Evolutionary conservation across 2,888 invertebrate genomes (phyloP).

Genomic region (Teleiodes luculella): DNA sequence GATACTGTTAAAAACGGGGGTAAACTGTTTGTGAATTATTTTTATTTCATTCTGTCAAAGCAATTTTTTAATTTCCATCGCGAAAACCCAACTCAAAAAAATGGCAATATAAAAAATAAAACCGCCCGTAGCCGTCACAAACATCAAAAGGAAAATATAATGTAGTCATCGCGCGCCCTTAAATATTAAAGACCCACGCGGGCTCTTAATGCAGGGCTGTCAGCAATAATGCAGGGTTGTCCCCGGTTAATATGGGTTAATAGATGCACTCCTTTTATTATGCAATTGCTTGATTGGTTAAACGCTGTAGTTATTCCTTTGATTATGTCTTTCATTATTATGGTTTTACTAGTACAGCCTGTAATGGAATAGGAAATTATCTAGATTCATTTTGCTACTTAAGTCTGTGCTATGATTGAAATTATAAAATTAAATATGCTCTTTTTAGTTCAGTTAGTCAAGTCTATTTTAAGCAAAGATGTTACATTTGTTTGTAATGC

Average conservation of each 20-base stretch:
- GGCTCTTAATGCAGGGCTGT: not conserved
- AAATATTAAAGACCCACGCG: not conserved
- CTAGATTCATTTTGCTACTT: no score
- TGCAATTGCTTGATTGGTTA: not conserved
- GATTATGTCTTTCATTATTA: not conserved
- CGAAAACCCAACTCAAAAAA: not conserved
- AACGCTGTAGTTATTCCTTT: not conserved
- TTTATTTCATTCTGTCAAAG: not conserved
- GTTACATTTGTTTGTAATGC: no score
- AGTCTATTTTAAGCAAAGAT: no score
- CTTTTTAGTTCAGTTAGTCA: no score
- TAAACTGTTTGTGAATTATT: no score
- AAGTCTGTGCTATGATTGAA: no score
- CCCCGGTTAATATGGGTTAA: constrained; percentile 63
- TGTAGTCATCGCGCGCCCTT: constrained; percentile 33
- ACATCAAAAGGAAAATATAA: constrained; percentile 75
- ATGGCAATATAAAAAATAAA: not conserved
- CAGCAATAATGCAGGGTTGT: not conserved
- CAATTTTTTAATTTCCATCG: not conserved
- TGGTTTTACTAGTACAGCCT: not conserved
- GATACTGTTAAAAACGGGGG: no score
- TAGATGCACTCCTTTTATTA: constrained; percentile 17
- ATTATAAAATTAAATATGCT: no score
- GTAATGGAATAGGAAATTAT: not conserved
- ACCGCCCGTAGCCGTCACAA: constrained; percentile 10